phyloP scores from a whole-genome alignment of 64 coral and sea anemone genomes.

The Platygyra sinensis region DNA sequence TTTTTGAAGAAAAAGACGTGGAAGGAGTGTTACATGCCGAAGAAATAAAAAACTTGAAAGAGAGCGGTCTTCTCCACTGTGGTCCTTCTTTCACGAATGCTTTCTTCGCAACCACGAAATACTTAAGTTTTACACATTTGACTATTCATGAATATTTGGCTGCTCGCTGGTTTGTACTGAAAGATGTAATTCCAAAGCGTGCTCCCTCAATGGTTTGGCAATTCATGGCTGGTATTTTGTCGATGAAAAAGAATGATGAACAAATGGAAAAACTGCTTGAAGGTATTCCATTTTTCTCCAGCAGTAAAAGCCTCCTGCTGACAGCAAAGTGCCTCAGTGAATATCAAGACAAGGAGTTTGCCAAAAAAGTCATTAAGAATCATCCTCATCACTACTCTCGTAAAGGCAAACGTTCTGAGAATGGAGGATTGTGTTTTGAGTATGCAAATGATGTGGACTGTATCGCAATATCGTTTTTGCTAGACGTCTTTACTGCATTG shows the following conservation, averaged over 20 bases:
- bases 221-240: not conserved
- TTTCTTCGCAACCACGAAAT: no score
- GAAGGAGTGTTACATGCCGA: no score
- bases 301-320: not conserved
- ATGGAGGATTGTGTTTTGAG: not conserved
- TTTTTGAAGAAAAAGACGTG: no score
- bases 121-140: no score
- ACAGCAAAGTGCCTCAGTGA: slow-evolving; percentile 34
- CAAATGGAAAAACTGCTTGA: not conserved
- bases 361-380: no score
- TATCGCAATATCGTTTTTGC: slow-evolving; percentile 6
- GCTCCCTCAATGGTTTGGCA: not conserved
- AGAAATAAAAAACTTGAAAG: no score
- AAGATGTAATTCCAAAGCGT: no score
- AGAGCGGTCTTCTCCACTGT: no score
- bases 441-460: slow-evolving; percentile 33
- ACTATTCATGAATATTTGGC: no score
- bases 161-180: no score
- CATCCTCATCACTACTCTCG: not conserved
- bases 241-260: not conserved
- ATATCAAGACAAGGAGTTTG: slow-evolving; percentile 35
- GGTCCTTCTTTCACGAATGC: no score
- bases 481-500: slow-evolving; percentile 11
- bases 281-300: not conserved
- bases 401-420: no score